A percentile compares a stretch with the other conserved stretches of the same genome.
Conservation (phyloP, 2,888 invertebrate species). For the Phoenoteleia sp. region DNA sequence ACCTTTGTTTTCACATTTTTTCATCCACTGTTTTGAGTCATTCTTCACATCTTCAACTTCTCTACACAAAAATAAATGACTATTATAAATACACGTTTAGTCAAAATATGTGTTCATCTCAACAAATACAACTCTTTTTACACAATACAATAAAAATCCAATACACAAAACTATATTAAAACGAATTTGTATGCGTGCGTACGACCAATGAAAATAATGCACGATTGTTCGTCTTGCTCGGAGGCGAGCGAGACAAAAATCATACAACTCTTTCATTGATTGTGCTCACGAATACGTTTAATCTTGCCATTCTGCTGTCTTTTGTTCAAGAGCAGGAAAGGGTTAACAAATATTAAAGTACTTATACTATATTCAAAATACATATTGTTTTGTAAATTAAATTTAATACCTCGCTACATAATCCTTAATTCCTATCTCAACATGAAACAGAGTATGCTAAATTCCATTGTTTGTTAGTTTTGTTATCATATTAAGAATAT, state of each 20-base stretch:
- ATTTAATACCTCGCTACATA: conserved; percentile 37
- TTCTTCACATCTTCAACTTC: no score
- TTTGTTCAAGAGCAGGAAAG: conserved; percentile 51
- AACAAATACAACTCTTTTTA: no score
- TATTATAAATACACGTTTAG: no score
- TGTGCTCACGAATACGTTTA: conserved; percentile 55
- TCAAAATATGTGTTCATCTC: no score
- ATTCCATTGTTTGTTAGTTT: conserved; percentile 38
- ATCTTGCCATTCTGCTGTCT: conserved; percentile 62
- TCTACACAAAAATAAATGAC: no score
- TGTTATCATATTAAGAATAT: conserved; percentile 1
- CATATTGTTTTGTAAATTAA: conserved; percentile 63
- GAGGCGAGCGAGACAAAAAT: conserved; percentile 32
- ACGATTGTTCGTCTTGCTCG: conserved; percentile 55
- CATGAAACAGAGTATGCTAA: conserved; percentile 23
- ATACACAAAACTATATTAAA: background rate
- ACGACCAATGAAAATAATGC: conserved; percentile 53
- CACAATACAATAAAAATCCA: background rate
- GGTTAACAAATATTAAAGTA: conserved; percentile 55
- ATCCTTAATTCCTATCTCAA: conserved; percentile 58
- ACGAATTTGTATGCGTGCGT: conserved; percentile 33
- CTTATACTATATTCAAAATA: conserved; percentile 58
- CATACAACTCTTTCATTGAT: conserved; percentile 59
- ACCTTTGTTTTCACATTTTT: background rate
- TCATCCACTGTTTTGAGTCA: no score